phyloP scores from a whole-genome alignment of 2,113 vertebrate genomes.

The Lepisosteus osseus region DNA sequence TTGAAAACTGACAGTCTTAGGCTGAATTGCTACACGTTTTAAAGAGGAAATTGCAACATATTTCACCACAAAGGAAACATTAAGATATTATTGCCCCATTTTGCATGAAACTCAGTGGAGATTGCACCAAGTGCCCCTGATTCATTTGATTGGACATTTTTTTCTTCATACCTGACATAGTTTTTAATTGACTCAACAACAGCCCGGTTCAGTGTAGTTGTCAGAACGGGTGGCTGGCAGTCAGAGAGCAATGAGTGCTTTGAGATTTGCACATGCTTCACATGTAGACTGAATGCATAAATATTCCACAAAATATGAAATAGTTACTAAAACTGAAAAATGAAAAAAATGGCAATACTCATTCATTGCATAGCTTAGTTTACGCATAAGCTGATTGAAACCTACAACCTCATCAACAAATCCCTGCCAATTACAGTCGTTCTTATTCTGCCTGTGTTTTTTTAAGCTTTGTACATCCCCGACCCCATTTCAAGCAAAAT shows the following conservation, averaged over 20 bases:
- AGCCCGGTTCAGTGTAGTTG: background rate
- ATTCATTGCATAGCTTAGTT: background rate
- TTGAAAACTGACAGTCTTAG: background rate
- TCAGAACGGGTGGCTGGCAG: background rate
- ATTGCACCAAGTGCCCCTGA: background rate
- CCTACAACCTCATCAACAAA: background rate
- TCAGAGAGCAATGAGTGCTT: background rate
- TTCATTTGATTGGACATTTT: background rate
- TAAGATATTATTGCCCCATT: background rate
- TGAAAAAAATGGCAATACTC: background rate
- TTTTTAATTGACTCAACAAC: background rate
- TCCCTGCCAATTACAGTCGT: background rate
- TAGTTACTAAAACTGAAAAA: background rate
- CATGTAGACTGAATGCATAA: background rate
- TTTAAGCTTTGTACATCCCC: background rate
- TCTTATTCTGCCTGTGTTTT: background rate
- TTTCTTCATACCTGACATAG: conserved; percentile 4
- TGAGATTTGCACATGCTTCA: background rate
- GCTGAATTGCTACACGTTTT: background rate
- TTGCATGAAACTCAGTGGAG: background rate
- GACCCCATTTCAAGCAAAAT: background rate
- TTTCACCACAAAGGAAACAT: background rate
- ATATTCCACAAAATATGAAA: background rate
- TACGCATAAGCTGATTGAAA: background rate
- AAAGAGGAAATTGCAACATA: background rate